Evolutionary conservation across 2,797 vertebrate genomes (phyloP).

Genomic region (Smutsia gigantea): DNA sequence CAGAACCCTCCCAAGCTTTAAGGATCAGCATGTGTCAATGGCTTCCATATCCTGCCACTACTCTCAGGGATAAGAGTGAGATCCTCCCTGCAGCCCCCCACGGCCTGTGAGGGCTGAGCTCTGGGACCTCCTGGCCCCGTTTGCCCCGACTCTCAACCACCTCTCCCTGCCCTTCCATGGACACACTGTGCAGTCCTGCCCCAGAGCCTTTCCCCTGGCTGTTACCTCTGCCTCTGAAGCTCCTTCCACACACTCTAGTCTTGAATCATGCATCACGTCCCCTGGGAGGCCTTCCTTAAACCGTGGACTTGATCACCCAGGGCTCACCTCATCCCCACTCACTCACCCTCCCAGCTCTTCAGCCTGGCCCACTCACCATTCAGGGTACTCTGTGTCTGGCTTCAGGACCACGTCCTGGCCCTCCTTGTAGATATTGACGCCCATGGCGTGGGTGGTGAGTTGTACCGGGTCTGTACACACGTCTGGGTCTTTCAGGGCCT

Average conservation of each 20-base stretch:
- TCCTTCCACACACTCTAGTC: not conserved
- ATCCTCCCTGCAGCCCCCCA: not conserved
- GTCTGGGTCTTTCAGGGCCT: constrained; percentile 90
- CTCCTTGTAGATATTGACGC: constrained; percentile 93
- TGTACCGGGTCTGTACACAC: constrained; percentile 92
- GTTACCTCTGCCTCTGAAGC: not conserved
- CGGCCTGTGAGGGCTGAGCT: not conserved
- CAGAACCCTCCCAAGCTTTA: not conserved
- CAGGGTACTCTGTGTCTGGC: constrained; percentile 90
- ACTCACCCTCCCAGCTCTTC: not conserved
- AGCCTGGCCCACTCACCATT: constrained; percentile 88
- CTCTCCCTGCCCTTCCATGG: not conserved
- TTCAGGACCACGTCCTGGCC: constrained; percentile 92
- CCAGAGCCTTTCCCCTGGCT: not conserved
- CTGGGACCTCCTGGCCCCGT: not conserved
- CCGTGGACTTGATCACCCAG: not conserved
- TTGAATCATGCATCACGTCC: not conserved
- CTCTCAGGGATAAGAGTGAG: not conserved
- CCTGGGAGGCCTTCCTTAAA: not conserved
- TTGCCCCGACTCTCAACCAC: not conserved
- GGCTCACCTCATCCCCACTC: not conserved
- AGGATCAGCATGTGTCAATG: not conserved
- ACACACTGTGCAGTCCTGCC: not conserved
- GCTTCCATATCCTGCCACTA: not conserved
- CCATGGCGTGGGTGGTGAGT: constrained; percentile 91